Conservation (phyloP, 1,140 invertebrate species). For the Leptinotarsa defecta region DNA sequence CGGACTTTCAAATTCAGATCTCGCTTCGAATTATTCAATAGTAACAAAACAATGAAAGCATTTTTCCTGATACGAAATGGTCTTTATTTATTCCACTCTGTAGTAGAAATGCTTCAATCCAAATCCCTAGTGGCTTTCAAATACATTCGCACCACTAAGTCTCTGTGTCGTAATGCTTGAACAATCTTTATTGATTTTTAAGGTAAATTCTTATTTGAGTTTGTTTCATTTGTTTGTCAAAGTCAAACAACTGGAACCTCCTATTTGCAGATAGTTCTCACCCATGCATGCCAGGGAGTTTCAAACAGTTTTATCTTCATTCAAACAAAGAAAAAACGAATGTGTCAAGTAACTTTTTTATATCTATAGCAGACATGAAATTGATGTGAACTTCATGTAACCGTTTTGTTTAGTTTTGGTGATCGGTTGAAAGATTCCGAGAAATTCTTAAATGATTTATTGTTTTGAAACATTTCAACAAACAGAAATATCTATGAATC, state of each 20-base stretch:
- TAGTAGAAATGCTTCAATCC: background rate
- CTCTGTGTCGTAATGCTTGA: conserved; percentile 11
- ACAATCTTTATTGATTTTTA: conserved; percentile 28
- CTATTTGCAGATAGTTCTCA: conserved; percentile 29
- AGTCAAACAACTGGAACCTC: conserved; percentile 17
- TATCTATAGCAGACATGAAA: conserved; percentile 4
- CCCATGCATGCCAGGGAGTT: conserved; percentile 17
- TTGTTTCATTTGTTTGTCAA: conserved; percentile 21
- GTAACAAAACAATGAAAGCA: no score
- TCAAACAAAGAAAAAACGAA: conserved; percentile 15
- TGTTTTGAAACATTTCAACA: no score
- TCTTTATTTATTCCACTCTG: background rate
- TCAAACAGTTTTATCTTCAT: conserved; percentile 16
- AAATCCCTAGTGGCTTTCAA: background rate
- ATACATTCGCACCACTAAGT: background rate
- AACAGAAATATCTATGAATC: no score
- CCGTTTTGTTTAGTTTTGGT: background rate
- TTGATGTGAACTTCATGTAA: background rate
- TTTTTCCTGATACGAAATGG: no score
- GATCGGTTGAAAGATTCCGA: no score
- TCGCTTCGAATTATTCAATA: no score
- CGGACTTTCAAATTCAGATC: no score
- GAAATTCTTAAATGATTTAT: no score
- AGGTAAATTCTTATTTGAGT: conserved; percentile 22
- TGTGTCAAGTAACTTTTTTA: conserved; percentile 5